Evolutionary conservation across 2,888 invertebrate genomes (phyloP), one percentile per base, ranked within the genome.

Genomic region (Tetheella fluctuosa): DNA sequence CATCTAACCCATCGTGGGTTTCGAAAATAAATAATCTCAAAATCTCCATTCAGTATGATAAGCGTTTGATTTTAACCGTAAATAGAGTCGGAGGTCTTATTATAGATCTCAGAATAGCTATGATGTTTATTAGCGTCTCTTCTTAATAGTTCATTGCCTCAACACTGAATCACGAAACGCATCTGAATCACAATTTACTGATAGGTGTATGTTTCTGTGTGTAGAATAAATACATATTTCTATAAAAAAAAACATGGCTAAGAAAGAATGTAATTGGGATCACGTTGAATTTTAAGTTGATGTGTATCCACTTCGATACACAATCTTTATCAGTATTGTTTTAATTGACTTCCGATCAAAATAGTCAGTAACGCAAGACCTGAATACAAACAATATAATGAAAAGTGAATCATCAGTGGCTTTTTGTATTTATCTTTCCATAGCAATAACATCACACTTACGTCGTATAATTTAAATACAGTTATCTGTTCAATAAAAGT

Each of bases 31-130:
- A n/a, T n/a, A n/a, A n/a, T n/a, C n/a, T n/a, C n/a, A n/a, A n/a
- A n/a, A n/a, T n/a, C n/a, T n/a, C n/a, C n/a, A n/a, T n/a, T n/a
- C n/a, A n/a, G n/a, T n/a, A n/a, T n/a, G n/a, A 42, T 34, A 34
- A 12, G 25, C 68, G 58, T 74, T 78, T 79, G 76, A 79, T 78
- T 80, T 72, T 59, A 10, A 48, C 10, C 20, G 48, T 48, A 8
- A 48, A 48, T 48, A 20, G 20, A 65, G 64, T 70, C 52, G 63
- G 59, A 70, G 59, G 34, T 34, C 34, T 34, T 13, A 13, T 34
- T 13, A 34, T 59, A 55, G 58, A 65, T 60, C 62, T 60, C 53
- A 39, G 52, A 58, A 59, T 61, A 42, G 52, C 48, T 20, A 61
- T 58, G 61, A 55, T 62, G 61, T 57, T 67, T 59, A 76, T 80